phyloP scores from a whole-genome alignment of 2,888 invertebrate genomes.

The Drosophila pullipes region DNA sequence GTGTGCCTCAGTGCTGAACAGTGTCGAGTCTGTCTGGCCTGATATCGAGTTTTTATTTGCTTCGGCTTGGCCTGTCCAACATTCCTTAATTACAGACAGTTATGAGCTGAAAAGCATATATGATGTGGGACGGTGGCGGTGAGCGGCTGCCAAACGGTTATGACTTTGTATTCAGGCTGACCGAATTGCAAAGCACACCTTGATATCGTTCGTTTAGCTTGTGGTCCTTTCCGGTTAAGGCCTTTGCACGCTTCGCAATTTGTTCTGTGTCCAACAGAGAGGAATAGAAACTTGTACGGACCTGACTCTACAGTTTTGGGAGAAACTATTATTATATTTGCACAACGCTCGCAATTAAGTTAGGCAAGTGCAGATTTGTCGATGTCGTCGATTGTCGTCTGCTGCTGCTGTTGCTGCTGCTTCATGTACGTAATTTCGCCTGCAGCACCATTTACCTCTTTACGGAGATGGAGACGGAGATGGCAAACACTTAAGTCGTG shows the following conservation, averaged over 20 bases:
- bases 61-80: conserved; percentile 53
- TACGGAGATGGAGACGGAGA: not conserved
- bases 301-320: conserved; percentile 53
- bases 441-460: conserved; percentile 25
- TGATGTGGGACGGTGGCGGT: conserved; percentile 52
- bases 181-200: conserved; percentile 67
- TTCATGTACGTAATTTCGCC: conserved; percentile 34
- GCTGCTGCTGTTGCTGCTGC: conserved; percentile 1
- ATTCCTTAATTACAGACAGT: conserved; percentile 80
- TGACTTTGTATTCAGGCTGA: conserved; percentile 68
- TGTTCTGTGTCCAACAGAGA: conserved; percentile 16
- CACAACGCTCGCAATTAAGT: conserved; percentile 70
- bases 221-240: conserved; percentile 20
- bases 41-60: conserved; percentile 74
- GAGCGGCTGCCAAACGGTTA: conserved; percentile 63
- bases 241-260: conserved; percentile 23
- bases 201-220: conserved; percentile 32
- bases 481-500: conserved; percentile 22
- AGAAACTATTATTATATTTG: conserved; percentile 74
- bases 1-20: conserved; percentile 17
- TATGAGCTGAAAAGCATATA: conserved; percentile 80
- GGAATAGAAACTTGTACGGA: conserved; percentile 53
- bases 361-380: conserved; percentile 76
- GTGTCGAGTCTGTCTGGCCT: conserved; percentile 23
- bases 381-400: conserved; percentile 45